Conservation (phyloP, 2,113 vertebrate genomes). For the Perca fluviatilis region DNA sequence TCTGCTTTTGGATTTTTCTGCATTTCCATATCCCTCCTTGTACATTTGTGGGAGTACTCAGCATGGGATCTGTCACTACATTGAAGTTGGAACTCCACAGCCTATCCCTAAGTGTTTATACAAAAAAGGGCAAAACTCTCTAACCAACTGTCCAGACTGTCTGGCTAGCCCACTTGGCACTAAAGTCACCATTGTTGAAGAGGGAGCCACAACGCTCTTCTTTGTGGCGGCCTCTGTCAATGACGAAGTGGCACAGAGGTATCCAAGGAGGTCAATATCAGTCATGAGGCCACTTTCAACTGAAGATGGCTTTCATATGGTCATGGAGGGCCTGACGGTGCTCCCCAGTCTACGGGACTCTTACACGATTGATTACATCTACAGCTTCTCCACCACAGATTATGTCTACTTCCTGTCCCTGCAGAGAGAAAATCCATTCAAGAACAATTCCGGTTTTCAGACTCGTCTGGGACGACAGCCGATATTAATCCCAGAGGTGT, state of each 20-base stretch:
- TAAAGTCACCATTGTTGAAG: constrained; percentile 82
- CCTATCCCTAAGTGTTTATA: constrained; percentile 84
- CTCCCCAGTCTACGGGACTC: constrained; percentile 81
- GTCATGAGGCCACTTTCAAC: constrained; percentile 87
- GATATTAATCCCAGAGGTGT: constrained; percentile 79
- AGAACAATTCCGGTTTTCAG: constrained; percentile 73
- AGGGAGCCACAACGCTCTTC: constrained; percentile 78
- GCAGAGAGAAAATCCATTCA: constrained; percentile 81
- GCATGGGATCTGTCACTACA: constrained; percentile 89
- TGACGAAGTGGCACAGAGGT: constrained; percentile 72
- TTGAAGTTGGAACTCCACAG: constrained; percentile 31
- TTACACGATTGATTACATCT: constrained; percentile 90
- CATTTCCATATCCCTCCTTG: constrained; percentile 66
- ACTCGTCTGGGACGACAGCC: constrained; percentile 88
- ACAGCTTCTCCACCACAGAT: constrained; percentile 85
- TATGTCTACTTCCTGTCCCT: constrained; percentile 92
- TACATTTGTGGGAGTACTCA: constrained; percentile 89
- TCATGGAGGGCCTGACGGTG: constrained; percentile 86
- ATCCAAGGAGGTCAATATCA: constrained; percentile 89
- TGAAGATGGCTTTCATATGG: constrained; percentile 85
- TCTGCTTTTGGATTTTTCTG: constrained; percentile 85
- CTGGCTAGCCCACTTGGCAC: constrained; percentile 93
- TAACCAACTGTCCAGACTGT: constrained; percentile 86
- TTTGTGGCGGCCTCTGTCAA: constrained; percentile 90
- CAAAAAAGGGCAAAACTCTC: constrained; percentile 73